phyloP scores from a whole-genome alignment of 2,888 invertebrate genomes.

The Cryptus armator region DNA sequence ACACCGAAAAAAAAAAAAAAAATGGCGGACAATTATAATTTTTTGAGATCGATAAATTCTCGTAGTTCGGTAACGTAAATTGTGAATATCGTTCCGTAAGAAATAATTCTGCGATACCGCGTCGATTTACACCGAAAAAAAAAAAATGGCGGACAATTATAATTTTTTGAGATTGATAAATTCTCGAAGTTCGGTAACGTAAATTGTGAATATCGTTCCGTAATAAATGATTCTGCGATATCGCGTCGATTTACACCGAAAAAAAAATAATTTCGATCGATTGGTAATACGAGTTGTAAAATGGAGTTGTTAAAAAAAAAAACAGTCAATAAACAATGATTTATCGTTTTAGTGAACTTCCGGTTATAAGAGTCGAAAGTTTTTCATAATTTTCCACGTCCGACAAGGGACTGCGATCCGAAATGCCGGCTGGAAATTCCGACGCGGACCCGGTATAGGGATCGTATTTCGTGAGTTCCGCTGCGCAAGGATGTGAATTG shows the following conservation, averaged over 20 bases:
- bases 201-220: too few species aligned
- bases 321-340: conserved; percentile 9
- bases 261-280: neutral
- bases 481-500: conserved; percentile 26
- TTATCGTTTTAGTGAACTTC: conserved; percentile 30
- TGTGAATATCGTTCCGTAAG: too few species aligned
- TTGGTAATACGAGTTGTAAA: neutral
- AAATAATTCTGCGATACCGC: too few species aligned
- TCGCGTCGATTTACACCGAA: neutral
- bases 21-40: too few species aligned
- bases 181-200: too few species aligned
- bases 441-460: neutral
- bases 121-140: neutral
- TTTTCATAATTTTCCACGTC: conserved; percentile 11
- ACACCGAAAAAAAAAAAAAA: neutral
- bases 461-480: conserved; percentile 49
- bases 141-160: too few species aligned
- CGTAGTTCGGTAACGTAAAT: too few species aligned
- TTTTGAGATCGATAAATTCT: too few species aligned
- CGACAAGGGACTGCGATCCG: neutral
- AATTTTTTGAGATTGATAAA: too few species aligned
- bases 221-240: too few species aligned
- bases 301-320: neutral
- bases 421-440: conserved; percentile 26
- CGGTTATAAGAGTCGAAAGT: conserved; percentile 25